phyloP scores from a whole-genome alignment of 1,140 invertebrate genomes.

The Neotoxoptera formosana region DNA sequence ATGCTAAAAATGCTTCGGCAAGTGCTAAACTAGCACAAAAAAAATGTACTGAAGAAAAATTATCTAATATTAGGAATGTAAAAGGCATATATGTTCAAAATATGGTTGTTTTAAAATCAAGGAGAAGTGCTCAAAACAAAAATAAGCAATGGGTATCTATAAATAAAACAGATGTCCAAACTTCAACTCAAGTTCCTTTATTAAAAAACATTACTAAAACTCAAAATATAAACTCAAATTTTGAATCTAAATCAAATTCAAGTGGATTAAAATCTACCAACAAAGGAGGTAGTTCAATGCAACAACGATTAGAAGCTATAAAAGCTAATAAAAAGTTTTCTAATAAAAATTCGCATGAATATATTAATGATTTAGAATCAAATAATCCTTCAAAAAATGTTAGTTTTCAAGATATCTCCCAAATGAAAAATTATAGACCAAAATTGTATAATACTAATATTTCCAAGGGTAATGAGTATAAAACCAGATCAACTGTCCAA shows the following conservation, averaged over 20 bases:
- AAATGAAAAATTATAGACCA: neutral
- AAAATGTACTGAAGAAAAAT: neutral
- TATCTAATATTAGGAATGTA: neutral
- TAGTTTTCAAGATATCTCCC: neutral
- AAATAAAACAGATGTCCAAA: neutral
- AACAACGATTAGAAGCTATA: constrained; percentile 41
- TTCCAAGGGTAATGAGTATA: neutral
- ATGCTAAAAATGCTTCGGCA: constrained; percentile 17
- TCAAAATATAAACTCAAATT: neutral
- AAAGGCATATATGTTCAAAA: neutral
- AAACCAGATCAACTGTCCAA: neutral
- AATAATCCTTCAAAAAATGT: neutral
- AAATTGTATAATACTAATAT: neutral
- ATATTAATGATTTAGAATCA: neutral
- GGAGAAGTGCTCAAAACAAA: neutral
- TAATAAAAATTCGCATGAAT: neutral
- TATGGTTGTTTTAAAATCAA: neutral
- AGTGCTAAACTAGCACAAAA: constrained; percentile 1
- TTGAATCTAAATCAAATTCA: neutral
- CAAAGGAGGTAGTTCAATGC: constrained; percentile 24
- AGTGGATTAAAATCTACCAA: neutral
- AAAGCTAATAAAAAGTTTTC: constrained; percentile 42
- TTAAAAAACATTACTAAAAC: neutral
- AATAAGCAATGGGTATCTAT: neutral
- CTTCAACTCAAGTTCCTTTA: neutral